Conservation (phyloP, 1,140 invertebrate genomes). For the Philotrypesis tridentata region DNA sequence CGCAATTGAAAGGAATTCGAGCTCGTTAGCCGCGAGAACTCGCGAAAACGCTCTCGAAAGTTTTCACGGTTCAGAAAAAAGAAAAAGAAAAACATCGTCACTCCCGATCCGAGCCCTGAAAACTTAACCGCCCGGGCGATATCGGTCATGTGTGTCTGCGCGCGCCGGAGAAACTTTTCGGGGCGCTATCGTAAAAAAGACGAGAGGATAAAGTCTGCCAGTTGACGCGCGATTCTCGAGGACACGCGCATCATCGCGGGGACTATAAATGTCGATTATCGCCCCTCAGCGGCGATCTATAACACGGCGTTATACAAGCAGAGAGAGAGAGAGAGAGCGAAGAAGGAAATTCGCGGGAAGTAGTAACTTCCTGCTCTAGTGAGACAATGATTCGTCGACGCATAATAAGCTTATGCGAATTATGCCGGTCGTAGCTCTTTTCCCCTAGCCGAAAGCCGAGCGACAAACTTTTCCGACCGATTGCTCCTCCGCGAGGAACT, state of each 20-base stretch:
- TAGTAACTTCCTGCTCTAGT: neutral
- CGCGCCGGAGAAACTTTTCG: neutral
- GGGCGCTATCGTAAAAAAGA: neutral
- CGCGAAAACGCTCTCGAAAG: neutral
- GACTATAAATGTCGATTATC: neutral
- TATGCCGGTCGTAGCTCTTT: constrained; percentile 5
- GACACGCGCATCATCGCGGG: neutral
- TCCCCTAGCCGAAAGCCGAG: neutral
- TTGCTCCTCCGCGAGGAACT: neutral
- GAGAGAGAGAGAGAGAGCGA: too few relatives aligned
- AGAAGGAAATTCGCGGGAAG: too few relatives aligned
- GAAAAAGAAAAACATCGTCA: too few relatives aligned
- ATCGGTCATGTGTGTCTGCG: too few relatives aligned
- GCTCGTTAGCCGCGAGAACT: neutral
- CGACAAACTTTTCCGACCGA: constrained; percentile 7
- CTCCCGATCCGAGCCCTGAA: too few relatives aligned
- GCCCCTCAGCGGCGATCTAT: neutral
- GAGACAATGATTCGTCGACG: neutral
- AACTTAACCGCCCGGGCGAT: too few relatives aligned
- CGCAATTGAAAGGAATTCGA: neutral
- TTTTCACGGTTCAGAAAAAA: constrained; percentile 10
- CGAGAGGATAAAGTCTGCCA: neutral
- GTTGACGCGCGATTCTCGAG: neutral
- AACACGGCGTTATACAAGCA: too few relatives aligned
- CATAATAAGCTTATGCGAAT: constrained; percentile 13